Evolutionary conservation across 2,113 vertebrate species (phyloP).

Genomic region (Emydura subglobosa): DNA sequence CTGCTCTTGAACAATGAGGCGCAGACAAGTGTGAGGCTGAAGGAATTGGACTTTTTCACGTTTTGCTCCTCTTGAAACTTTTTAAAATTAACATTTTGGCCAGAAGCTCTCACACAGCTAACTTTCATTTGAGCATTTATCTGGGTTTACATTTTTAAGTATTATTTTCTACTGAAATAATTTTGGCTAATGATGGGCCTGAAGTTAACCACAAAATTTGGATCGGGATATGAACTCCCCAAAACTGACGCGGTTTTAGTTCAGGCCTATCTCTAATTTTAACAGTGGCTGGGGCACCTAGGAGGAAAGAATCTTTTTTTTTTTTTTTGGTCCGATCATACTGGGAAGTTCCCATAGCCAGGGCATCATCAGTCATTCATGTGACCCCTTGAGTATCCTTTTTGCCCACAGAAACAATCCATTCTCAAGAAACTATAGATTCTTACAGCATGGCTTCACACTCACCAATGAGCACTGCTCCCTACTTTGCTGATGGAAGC

Average conservation of each 20-base stretch:
- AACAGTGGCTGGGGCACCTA: not conserved
- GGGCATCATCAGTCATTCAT: not conserved
- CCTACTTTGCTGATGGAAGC: constrained; percentile 13
- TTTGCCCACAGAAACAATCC: constrained; percentile 3
- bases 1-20: not conserved
- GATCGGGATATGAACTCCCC: not conserved
- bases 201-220: not conserved
- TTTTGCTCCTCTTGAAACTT: constrained; percentile 9
- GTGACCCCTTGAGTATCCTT: not conserved
- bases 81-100: not conserved
- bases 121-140: not conserved
- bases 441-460: not conserved
- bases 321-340: not conserved
- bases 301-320: not conserved
- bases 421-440: not conserved
- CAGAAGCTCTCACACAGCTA: not conserved
- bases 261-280: constrained; percentile 21
- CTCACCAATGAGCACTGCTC: constrained; percentile 1
- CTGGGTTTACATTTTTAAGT: not conserved
- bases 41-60: not conserved
- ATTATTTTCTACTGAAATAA: not conserved
- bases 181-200: not conserved
- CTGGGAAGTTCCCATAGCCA: not conserved
- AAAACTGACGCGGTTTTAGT: not conserved
- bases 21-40: not conserved